Base-by-base conservation (phyloP, 2,888 invertebrate species). In the Agriopis marginaria region DNA sequence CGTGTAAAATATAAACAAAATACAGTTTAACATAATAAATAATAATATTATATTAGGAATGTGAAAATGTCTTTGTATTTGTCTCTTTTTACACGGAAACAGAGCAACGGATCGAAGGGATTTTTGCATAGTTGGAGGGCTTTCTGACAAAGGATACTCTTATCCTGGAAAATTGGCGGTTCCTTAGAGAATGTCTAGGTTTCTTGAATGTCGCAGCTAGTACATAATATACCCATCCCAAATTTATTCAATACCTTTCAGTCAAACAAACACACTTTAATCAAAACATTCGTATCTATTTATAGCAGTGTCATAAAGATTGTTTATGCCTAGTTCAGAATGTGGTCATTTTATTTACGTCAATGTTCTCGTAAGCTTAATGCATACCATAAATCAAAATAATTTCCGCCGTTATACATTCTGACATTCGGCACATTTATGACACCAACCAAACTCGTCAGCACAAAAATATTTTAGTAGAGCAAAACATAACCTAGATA, bases 401-500 rank as follows among this genome's bases (percentile, higher is more conserved):
- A 54, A 66, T 70, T 60, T 63, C 45, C 44, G 58, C 32, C 44
- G 53, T 63, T 45, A 63, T 60, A 56, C 53, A 55, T 60, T 63
- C 63, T 60, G 60, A 66, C 60, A 60, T 63, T 61, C 54, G 55
- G 60, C 60, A 61, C 55, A 61, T 58, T 44, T 44, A 62, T 32
- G 58, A 62, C 65, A 59, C 45, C 44, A 39, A 59, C 45, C 44
- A 39, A 39, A 45, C 12, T 49, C 56, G 39, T 63, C 66, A 66
- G 50, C 42, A 63, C 5, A 65, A 70, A 56, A 55, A 62, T 66
- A 70, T 66, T 63, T 60, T 66, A 60, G 49, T 68, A 47, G 61
- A 64, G 63, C 54, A 67, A 66, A 66, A 67, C 61, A 64, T 67
- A 67, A 56, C 71, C 67, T 58, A 71, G n/a, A 67, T 71, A 58